Evolutionary conservation across 2,797 vertebrate species (phyloP), one percentile per base, ranked within the genome.

Genomic region (Falco columbarius): DNA sequence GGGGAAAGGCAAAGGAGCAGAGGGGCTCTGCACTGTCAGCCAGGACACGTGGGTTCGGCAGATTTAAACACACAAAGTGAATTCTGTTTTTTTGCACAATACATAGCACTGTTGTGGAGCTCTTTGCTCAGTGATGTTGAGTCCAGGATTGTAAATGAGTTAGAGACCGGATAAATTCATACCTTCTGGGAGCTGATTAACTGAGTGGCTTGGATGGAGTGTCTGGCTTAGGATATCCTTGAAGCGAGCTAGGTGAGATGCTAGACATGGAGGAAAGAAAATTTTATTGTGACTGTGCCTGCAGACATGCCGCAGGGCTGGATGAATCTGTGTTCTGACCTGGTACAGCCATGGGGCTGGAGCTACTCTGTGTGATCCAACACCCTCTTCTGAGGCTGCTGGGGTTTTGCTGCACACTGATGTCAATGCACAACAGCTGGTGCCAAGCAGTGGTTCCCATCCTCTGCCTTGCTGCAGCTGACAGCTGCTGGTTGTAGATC

Each of bases 401-500:
- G 0, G 40, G 38, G 63, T 4, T 44, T 42, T 38, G 32, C 54
- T 8, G 59, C 3, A 1, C 26, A 4, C 12, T 0, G 3, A 7
- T n/a, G 36, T 9, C 30, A 7, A 4, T n/a, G 23, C 6, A 5
- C 22, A 34, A 59, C 24, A 42, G 12, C 24, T 21, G 32, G 29
- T 15, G 38, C 17, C 40, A 58, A 4, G 52, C 7, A 0, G 19
- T 1, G 24, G 13, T 62, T 17, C 72, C 40, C 2, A 4, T 34
- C 46, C 79, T 68, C 88, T 51, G 56, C 66, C 73, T 74, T 19
- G 8, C 72, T 98, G 98, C 97, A 93, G 98, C 98, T 77, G 97
- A 96, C 90, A 97, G 96, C 5, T 98, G 97, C 24, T 98, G 97
- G 98, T 97, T 98, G 12, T 95, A 97, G 67, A 91, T 98, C 38